Base-by-base conservation (phyloP, 1,140 invertebrate species). In the Drosophila quadrilineata region DNA sequence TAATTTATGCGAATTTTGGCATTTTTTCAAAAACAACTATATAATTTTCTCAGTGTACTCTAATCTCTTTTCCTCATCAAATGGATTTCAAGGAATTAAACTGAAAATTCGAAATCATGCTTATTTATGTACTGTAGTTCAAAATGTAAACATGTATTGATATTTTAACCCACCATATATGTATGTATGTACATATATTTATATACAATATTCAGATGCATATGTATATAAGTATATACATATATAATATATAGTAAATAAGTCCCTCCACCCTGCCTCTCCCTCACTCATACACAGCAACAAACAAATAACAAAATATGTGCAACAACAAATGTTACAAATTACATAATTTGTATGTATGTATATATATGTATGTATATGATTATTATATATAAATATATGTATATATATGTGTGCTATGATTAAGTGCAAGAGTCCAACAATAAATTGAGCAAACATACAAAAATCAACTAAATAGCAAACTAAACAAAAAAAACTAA, bases 161-260 rank as follows among this genome's bases (percentile, higher is more conserved):
- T 60, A 73, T 58, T 76, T 70, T 62, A 84, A 63, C 77, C 77
- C 73, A 76, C 77, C 72, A 84, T 76, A 56, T 41, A 53, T 38
- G 50, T 38, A 21, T 10, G 31, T 45, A 50, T 16, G 24, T 56
- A 49, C 10, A 22, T 60, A 41, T 52, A 24, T 52, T 52, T 41
- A 10, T 58, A 22, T 10, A 3, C 17, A 45, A 40, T 16, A 35
- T 9, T 57, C 3, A 19, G 8, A 19, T 17, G 3, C 19, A 6
- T 41, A 22, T 41, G 19, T 36, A 26, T 0, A 56, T 16, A 29
- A 6, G 29, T 46, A 33, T 10, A 24, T 62, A 19, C 54, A 17
- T 52, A 53, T 19, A 48, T 16, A 9, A 28, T 24, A 35, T 8
- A 26, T 16, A 29, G 19, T 52, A 19, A 40, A 46, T 48, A 26